These are phyloP conservation scores for Ladona fulva DNA, from an alignment of 1,140 invertebrate genomes.

Conservation along the genomic window DNA sequence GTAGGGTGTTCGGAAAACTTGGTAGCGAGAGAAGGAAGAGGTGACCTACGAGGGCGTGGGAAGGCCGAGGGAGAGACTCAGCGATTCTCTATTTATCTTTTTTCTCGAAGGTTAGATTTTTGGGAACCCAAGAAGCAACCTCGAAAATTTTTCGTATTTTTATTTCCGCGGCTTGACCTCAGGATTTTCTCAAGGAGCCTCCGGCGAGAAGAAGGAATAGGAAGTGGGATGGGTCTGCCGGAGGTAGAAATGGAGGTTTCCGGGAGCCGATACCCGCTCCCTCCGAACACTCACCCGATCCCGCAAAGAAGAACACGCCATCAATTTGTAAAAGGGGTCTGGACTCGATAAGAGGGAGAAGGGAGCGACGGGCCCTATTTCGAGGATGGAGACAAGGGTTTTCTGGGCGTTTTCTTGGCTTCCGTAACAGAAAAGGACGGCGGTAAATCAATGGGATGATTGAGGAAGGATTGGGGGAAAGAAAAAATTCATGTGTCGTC, in stretches of 20 bases:
- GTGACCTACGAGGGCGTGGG: background rate
- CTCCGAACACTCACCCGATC: background rate
- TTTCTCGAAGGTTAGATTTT: no score
- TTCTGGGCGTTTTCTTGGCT: background rate
- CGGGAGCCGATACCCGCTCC: background rate
- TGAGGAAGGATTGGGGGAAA: no score
- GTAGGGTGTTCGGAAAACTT: background rate
- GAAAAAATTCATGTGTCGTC: no score
- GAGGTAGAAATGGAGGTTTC: background rate
- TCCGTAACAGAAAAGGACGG: background rate
- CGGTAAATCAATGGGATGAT: background rate
- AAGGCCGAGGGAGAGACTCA: background rate
- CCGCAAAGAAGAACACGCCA: background rate
- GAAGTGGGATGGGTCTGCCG: no score
- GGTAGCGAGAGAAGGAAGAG: background rate
- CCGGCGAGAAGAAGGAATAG: background rate
- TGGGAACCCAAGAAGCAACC: background rate
- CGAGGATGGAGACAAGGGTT: background rate
- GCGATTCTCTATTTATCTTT: background rate
- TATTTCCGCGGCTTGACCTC: background rate
- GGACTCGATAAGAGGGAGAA: background rate
- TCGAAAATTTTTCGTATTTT: background rate
- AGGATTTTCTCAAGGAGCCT: background rate
- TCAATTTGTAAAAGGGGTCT: constrained; percentile 7
- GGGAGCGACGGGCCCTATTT: background rate